These are phyloP conservation scores for Falco berigora DNA, from an alignment of 2,797 vertebrate species.

Conservation along the genomic window DNA sequence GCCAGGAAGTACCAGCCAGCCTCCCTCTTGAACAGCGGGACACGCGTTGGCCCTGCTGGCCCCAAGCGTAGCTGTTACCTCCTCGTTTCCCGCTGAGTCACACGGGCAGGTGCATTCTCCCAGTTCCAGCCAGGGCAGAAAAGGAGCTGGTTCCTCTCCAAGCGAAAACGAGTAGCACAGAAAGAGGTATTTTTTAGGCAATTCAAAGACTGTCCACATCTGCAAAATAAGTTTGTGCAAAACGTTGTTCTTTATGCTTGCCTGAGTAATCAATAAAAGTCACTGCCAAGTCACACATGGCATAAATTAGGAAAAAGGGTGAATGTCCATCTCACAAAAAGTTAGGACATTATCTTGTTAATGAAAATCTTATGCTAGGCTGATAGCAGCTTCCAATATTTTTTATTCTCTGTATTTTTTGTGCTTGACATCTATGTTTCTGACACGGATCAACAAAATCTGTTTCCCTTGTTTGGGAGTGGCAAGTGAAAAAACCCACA, in stretches of 20 bases:
- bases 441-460: neutral
- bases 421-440: neutral
- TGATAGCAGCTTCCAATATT: neutral
- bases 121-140: neutral
- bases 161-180: neutral
- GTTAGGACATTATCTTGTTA: neutral
- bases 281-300: neutral
- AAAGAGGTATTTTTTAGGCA: neutral
- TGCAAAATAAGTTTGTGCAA: neutral
- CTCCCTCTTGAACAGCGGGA: neutral
- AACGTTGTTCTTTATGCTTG: neutral
- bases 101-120: neutral
- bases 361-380: neutral
- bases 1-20: neutral
- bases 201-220: neutral
- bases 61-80: rapidly evolving
- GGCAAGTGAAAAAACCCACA: neutral
- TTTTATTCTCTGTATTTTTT: neutral
- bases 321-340: neutral
- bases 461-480: neutral
- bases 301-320: neutral
- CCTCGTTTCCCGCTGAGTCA: rapidly evolving
- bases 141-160: neutral
- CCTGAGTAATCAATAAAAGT: neutral
- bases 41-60: neutral